Conservation (phyloP, 1,140 invertebrate species). For the Drosophila varians region DNA sequence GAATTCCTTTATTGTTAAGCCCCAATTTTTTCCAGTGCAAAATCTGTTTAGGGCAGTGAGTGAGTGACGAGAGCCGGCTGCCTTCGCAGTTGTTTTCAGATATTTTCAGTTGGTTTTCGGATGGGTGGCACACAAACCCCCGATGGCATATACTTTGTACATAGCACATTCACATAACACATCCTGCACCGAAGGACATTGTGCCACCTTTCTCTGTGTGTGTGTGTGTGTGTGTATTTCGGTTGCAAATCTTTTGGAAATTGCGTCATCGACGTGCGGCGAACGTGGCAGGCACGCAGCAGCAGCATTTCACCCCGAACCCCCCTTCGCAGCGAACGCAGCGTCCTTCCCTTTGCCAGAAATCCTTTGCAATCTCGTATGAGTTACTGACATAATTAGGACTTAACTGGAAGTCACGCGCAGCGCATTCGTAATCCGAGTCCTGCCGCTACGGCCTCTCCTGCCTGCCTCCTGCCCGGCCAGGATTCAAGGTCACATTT, state of each 20-base stretch:
- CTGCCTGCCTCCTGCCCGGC: slow-evolving; percentile 11
- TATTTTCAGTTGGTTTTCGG: slow-evolving; percentile 18
- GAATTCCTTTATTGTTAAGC: background rate
- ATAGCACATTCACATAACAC: slow-evolving; percentile 3
- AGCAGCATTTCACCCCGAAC: slow-evolving; percentile 16
- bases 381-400: slow-evolving; percentile 80
- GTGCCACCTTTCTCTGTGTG: slow-evolving; percentile 45
- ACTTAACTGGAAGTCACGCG: slow-evolving; percentile 79
- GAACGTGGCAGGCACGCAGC: slow-evolving; percentile 74
- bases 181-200: slow-evolving; percentile 38
- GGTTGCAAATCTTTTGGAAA: slow-evolving; percentile 72
- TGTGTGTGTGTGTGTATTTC: slow-evolving; percentile 17
- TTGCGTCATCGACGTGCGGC: slow-evolving; percentile 65
- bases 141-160: background rate
- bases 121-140: slow-evolving; percentile 60
- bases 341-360: slow-evolving; percentile 9
- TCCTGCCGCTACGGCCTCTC: slow-evolving; percentile 25
- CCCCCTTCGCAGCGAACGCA: slow-evolving; percentile 3
- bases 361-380: slow-evolving; percentile 65
- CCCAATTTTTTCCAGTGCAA: slow-evolving; percentile 16
- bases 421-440: slow-evolving; percentile 71
- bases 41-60: slow-evolving; percentile 64
- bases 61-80: slow-evolving; percentile 52
- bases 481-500: slow-evolving; percentile 63
- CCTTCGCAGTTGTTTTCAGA: slow-evolving; percentile 31